Evolutionary conservation across 2,888 invertebrate species (phyloP).

Genomic region (Drosophila percnosoma): DNA sequence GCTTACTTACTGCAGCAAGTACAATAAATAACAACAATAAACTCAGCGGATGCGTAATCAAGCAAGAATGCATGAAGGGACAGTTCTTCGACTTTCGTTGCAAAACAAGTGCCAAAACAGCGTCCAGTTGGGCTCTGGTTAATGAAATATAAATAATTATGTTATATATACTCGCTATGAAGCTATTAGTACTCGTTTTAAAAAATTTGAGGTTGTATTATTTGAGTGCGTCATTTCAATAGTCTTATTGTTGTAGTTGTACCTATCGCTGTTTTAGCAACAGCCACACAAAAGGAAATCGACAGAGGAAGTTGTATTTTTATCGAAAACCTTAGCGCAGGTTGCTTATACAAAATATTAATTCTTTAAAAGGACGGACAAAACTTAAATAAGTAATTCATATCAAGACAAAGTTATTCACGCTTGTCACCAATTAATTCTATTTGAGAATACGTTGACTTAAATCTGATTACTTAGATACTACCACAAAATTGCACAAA

Average conservation of each 20-base stretch:
- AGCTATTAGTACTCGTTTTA: background rate
- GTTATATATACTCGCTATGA: background rate
- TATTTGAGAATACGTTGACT: background rate
- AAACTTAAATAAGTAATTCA: background rate
- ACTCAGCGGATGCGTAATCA: slow-evolving; percentile 48
- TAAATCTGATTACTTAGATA: background rate
- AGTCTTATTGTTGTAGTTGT: background rate
- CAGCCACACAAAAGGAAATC: background rate
- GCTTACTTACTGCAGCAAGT: slow-evolving; percentile 27
- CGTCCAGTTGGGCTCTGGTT: background rate
- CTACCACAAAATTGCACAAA: background rate
- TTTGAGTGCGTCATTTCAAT: background rate
- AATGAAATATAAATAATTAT: background rate
- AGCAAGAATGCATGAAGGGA: slow-evolving; percentile 36
- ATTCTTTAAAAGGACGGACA: background rate
- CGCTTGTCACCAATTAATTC: background rate
- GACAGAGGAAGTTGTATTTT: background rate
- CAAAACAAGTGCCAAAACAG: slow-evolving; percentile 43
- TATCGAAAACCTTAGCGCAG: background rate
- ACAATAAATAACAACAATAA: slow-evolving; percentile 37
- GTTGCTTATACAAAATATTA: background rate
- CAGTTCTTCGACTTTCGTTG: slow-evolving; percentile 12
- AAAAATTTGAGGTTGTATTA: background rate
- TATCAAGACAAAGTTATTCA: background rate
- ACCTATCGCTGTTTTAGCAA: background rate